Evolutionary conservation across 2,113 vertebrate species (phyloP).

Genomic region (Hystrix cristata): DNA sequence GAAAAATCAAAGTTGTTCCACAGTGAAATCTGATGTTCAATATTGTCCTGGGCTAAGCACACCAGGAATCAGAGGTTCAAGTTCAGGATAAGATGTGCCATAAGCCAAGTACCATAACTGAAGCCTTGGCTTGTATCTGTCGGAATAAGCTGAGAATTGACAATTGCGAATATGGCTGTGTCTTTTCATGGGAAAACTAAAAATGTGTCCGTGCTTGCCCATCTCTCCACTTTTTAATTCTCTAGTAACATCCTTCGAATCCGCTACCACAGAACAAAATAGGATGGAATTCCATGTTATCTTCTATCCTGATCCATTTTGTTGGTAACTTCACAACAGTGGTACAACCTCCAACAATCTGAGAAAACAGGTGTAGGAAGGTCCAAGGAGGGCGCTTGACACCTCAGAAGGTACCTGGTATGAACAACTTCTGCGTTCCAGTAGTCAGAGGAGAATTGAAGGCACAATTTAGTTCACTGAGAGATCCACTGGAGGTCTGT

Average conservation of each 20-base stretch:
- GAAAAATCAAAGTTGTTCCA: constrained; percentile 17
- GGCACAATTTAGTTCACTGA: neutral
- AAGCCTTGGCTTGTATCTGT: neutral
- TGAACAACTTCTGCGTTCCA: neutral
- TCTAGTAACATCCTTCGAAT: neutral
- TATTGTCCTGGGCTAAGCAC: neutral
- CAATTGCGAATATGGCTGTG: neutral
- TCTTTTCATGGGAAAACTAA: neutral
- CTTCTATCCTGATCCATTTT: neutral
- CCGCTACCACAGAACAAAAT: neutral
- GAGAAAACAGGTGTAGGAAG: neutral
- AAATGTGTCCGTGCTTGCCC: neutral
- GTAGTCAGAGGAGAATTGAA: neutral
- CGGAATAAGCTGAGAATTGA: neutral
- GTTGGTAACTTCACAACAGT: neutral
- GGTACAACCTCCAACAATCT: neutral
- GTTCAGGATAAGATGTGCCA: neutral
- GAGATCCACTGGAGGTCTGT: neutral
- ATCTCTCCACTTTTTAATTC: neutral
- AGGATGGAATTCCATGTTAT: neutral
- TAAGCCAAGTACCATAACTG: neutral
- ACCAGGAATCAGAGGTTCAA: neutral
- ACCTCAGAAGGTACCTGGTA: neutral
- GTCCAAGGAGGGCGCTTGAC: neutral
- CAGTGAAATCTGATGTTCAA: neutral